phyloP scores from a whole-genome alignment of 1,140 invertebrate species.

The Cylas formicarius region DNA sequence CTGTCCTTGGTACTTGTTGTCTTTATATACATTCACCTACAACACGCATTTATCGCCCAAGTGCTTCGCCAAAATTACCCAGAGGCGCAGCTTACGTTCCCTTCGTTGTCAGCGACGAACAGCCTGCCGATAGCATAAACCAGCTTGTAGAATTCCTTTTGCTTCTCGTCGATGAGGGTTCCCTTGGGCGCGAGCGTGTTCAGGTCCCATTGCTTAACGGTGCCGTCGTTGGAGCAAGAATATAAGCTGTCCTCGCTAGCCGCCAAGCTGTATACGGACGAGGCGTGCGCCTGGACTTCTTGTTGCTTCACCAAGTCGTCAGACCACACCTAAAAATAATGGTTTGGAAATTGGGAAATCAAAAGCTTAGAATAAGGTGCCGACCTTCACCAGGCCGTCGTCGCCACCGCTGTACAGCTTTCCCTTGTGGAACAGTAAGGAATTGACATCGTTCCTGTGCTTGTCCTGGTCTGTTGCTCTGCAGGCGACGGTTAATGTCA shows the following conservation, averaged over 20 bases:
- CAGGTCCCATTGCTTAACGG: slow-evolving; percentile 42
- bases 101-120: slow-evolving; percentile 44
- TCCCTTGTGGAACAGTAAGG: slow-evolving; percentile 37
- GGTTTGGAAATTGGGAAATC: slow-evolving; percentile 25
- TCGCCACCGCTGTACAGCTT: slow-evolving; percentile 44
- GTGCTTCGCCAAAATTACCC: background rate
- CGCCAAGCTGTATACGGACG: slow-evolving; percentile 41
- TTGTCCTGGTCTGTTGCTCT: slow-evolving; percentile 35
- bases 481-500: slow-evolving; percentile 31
- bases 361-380: slow-evolving; percentile 5
- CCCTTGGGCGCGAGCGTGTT: slow-evolving; percentile 34
- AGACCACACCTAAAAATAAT: slow-evolving; percentile 37
- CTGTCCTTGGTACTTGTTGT: slow-evolving; percentile 33
- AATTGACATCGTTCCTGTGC: slow-evolving; percentile 41
- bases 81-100: slow-evolving; percentile 38
- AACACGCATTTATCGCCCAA: slow-evolving; percentile 14
- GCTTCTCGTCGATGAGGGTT: slow-evolving; percentile 27
- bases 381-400: slow-evolving; percentile 47
- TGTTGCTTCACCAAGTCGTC: slow-evolving; percentile 40
- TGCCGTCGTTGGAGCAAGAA: slow-evolving; percentile 46
- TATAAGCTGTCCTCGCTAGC: slow-evolving; percentile 40
- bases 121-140: slow-evolving; percentile 35
- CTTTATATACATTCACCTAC: slow-evolving; percentile 39
- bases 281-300: slow-evolving; percentile 43
- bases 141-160: slow-evolving; percentile 40